Conservation (phyloP, 1,140 invertebrate genomes). For the Euglossa dilemma region DNA sequence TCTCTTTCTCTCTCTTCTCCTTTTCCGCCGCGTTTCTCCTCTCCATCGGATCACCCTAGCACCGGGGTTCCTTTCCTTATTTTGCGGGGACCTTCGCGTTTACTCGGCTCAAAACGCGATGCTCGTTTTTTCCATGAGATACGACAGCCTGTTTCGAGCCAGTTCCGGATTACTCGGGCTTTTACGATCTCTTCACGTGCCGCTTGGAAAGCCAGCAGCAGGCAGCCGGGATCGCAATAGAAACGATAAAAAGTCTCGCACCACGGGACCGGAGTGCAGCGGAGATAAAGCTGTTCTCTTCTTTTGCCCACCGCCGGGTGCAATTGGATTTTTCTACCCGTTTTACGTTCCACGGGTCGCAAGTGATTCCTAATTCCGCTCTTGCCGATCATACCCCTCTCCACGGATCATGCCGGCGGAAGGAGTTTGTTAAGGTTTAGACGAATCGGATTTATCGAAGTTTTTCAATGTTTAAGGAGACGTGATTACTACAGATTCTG, state of each 20-base stretch:
- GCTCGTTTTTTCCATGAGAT: slow-evolving; percentile 47
- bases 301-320: not conserved
- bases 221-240: not conserved
- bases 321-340: slow-evolving; percentile 30
- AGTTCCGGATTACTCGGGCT: slow-evolving; percentile 62
- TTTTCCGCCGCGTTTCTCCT: too few relatives aligned
- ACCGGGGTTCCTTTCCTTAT: slow-evolving; percentile 8
- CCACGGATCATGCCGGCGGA: too few relatives aligned
- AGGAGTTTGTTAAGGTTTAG: too few relatives aligned
- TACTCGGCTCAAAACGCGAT: slow-evolving; percentile 33
- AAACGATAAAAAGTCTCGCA: slow-evolving; percentile 46
- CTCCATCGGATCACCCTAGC: not conserved
- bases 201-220: slow-evolving; percentile 21
- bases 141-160: slow-evolving; percentile 58
- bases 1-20: not conserved
- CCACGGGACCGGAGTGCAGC: not conserved
- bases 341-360: not conserved
- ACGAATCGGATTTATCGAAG: too few relatives aligned
- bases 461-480: too few relatives aligned
- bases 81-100: slow-evolving; percentile 49
- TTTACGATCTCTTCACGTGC: slow-evolving; percentile 48
- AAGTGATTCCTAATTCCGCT: slow-evolving; percentile 8
- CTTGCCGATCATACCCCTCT: not conserved
- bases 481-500: too few relatives aligned
- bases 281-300: slow-evolving; percentile 22